Evolutionary conservation across 2,797 vertebrate species (phyloP), one percentile per base, ranked within the genome.

Genomic region (Manis javanica): DNA sequence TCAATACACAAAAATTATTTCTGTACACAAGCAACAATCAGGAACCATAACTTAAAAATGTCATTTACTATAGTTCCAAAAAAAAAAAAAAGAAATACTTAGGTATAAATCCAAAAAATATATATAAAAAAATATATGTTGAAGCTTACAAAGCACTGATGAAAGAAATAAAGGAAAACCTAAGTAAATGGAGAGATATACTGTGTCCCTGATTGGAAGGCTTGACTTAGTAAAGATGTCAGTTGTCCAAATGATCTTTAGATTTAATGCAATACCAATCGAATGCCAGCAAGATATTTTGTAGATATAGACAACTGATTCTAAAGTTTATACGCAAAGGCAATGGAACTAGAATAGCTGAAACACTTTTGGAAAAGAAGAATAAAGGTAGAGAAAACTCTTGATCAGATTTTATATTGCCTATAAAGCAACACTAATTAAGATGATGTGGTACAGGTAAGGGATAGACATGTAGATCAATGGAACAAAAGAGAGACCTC

Each of bases 291-390:
- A 90, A 78, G 49, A 84, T 59, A 15, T 29, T 64, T 59, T 61
- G 16, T 93, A 84, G 72, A 59, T 87, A 37, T 31, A 81, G 37
- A 78, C 1, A 3, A 87, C 49, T 49, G 42, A 66, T 91, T 84
- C 59, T 88, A 84, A 49, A 61, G 29, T 93, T 87, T 66, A 7
- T 68, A 68, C 26, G 34, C 34, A 88, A 78, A 87, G 34, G 19
- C 7, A 21, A 7, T 68, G 51, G 49, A 64, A 61, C 49, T 26
- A 23, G 82, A 75, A 53, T 21, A 39, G 3, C 29, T 68, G 23
- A 94, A 77, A 93, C 18, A 53, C 14, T 57, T 71, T 85, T 64
- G 51, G 81, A 69, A 72, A 84, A 74, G 64, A 79, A 78, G 75
- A 90, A 68, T 15, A 46, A 55, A 69, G 13, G 74, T 85, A 63